These are phyloP conservation scores for Monochamus alternatus DNA, from an alignment of 2,888 invertebrate genomes.

Conservation along the genomic window DNA sequence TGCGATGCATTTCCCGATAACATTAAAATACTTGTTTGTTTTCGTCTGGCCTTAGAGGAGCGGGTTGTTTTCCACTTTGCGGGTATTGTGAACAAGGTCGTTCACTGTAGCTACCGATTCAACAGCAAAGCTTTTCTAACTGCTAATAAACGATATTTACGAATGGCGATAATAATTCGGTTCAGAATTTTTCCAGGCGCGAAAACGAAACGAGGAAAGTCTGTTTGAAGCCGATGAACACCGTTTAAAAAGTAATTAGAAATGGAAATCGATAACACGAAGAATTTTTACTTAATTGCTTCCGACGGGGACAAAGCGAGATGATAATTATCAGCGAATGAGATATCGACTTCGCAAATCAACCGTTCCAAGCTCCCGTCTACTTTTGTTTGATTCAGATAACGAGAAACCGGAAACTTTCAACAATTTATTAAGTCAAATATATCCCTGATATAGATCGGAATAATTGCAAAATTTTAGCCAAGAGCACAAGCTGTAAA, in stretches of 20 bases:
- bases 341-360: constrained; percentile 27
- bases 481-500: not conserved
- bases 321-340: constrained; percentile 26
- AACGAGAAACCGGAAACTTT: not conserved
- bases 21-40: constrained; percentile 11
- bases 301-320: constrained; percentile 19
- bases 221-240: constrained; percentile 7
- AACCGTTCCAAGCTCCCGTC: not conserved
- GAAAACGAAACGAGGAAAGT: constrained; percentile 7
- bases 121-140: too few species aligned
- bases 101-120: too few species aligned
- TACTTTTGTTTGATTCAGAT: not conserved
- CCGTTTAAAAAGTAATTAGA: constrained; percentile 34
- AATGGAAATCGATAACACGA: constrained; percentile 27
- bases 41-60: not conserved
- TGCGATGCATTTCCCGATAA: constrained; percentile 10
- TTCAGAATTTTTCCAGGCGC: constrained; percentile 44
- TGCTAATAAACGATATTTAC: too few species aligned
- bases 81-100: too few species aligned
- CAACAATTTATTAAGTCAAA: not conserved
- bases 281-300: constrained; percentile 32
- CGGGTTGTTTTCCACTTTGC: not conserved
- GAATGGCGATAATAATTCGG: not conserved
- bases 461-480: not conserved
- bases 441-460: not conserved